phyloP scores from a whole-genome alignment of 1,140 invertebrate species.

The Littorina saxatilis region DNA sequence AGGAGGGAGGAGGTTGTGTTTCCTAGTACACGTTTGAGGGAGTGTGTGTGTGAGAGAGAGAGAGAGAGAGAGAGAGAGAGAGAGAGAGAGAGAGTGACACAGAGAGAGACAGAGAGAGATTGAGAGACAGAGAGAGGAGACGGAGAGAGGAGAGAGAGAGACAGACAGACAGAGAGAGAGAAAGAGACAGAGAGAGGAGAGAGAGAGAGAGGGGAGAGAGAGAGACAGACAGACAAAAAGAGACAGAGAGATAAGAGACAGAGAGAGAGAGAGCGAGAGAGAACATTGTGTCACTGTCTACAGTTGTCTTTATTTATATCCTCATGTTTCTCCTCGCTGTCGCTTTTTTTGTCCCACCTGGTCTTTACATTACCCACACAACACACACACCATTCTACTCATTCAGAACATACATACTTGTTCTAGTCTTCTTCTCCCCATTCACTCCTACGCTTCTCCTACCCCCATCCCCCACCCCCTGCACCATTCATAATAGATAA shows the following conservation, averaged over 20 bases:
- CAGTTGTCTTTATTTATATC: background rate
- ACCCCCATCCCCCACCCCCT: no score
- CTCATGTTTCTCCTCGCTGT: background rate
- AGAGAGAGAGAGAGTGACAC: background rate
- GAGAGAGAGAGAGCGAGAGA: background rate
- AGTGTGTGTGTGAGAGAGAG: constrained; percentile 16
- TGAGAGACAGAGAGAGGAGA: constrained; percentile 10
- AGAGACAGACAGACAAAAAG: background rate
- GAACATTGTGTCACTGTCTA: background rate
- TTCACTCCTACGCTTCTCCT: no score
- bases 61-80: constrained; percentile 18
- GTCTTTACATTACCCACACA: background rate
- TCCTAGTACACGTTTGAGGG: background rate
- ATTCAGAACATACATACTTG: no score
- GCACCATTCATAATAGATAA: no score
- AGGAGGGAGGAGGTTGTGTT: background rate
- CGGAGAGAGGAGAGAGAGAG: no score
- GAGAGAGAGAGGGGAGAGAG: background rate
- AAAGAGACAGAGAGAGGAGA: no score
- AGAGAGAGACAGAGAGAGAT: background rate
- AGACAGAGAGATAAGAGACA: background rate
- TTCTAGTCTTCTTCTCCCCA: no score
- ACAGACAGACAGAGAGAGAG: no score
- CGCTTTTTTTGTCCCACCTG: background rate
- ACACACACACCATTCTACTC: no score